Evolutionary conservation across 2,797 vertebrate species (phyloP).

Genomic region (Antrozous pallidus): DNA sequence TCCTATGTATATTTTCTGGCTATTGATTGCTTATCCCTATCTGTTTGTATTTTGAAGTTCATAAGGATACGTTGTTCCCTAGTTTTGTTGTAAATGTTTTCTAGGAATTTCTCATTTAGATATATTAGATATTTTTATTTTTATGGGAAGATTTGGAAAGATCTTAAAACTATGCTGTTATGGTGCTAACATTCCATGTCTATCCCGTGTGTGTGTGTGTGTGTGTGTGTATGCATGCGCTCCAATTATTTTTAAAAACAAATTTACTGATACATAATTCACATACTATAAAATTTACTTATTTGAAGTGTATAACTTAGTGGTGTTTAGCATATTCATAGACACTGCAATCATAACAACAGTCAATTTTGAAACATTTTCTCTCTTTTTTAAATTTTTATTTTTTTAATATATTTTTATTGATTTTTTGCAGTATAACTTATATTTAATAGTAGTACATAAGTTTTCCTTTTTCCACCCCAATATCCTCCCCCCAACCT

Average conservation of each 20-base stretch:
- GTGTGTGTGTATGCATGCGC: rapidly evolving
- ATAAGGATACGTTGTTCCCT: background rate
- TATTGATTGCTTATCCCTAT: background rate
- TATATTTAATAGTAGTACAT: no score
- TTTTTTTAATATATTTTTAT: no score
- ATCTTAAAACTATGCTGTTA: background rate
- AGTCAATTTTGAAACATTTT: background rate
- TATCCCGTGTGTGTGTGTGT: background rate
- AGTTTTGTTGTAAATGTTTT: background rate
- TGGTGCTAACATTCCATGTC: background rate
- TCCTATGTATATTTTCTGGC: background rate
- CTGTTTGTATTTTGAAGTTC: background rate
- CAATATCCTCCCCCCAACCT: no score
- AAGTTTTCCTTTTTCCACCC: no score
- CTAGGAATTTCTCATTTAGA: background rate
- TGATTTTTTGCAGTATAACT: no score
- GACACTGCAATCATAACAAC: background rate
- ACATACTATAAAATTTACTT: background rate
- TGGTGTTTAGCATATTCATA: background rate
- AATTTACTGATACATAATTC: background rate
- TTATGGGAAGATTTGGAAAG: background rate
- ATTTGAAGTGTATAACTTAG: background rate
- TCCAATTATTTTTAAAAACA: background rate
- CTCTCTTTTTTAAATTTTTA: no score
- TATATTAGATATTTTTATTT: background rate